A percentile compares a stretch with the other conserved stretches of the same genome.
Conservation (phyloP, 2,888 invertebrate genomes). For the Neoitamus cyanurus region DNA sequence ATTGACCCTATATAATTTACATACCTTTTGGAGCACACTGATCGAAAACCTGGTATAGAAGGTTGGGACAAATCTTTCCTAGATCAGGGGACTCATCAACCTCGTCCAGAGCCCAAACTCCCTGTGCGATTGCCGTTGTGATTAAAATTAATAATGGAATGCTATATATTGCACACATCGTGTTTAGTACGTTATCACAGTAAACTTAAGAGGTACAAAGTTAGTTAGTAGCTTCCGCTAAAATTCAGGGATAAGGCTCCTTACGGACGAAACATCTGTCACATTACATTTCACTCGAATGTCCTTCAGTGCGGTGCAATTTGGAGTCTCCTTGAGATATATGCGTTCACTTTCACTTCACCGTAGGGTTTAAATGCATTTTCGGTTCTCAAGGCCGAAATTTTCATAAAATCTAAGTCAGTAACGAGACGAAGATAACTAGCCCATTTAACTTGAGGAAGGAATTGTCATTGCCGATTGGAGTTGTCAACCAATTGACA, state of each 20-base stretch:
- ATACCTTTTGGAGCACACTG: constrained; percentile 63
- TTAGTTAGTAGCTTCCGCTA: not conserved
- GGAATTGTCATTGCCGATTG: not conserved
- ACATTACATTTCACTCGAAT: constrained; percentile 7
- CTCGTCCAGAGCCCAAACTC: not conserved
- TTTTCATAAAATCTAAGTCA: not conserved
- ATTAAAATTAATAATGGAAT: not conserved
- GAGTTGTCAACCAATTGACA: not conserved
- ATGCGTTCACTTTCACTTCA: constrained; percentile 13
- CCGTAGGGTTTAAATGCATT: not conserved
- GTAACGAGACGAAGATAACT: not conserved
- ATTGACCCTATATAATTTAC: not conserved
- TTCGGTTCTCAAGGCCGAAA: not conserved
- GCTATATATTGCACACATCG: not conserved
- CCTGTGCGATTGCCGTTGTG: not conserved
- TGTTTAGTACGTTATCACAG: constrained; percentile 12
- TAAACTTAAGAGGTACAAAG: not conserved
- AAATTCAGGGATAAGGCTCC: constrained; percentile 4
- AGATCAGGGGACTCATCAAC: constrained; percentile 5
- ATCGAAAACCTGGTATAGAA: constrained; percentile 64
- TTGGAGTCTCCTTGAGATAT: not conserved
- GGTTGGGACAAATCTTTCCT: constrained; percentile 60
- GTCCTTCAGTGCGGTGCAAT: not conserved
- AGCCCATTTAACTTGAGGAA: not conserved
- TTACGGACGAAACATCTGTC: constrained; percentile 32